Base-by-base conservation (phyloP, 2,888 invertebrate genomes). In the Elmis aenea region DNA sequence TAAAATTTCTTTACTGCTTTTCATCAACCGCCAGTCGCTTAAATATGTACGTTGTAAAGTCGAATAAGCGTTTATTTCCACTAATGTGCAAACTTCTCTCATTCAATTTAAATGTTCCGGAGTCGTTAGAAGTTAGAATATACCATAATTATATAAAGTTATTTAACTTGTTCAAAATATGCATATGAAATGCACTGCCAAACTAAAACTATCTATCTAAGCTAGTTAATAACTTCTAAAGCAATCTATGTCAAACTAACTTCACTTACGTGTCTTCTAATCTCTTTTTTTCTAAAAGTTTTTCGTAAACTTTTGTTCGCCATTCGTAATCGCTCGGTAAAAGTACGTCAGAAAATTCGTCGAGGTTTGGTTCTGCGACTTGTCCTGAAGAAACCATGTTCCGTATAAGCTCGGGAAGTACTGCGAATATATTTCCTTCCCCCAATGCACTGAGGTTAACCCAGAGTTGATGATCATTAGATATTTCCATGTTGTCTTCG, bases 311-410 rank as follows among this genome's bases (percentile, higher is more conserved):
- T 46, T 75, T 75, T 22, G 78, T 71, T 38, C 81, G 69, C 77
- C 81, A 85, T 18, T 76, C 76, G 48, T 73, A 75, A 54, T 84
- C 81, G 53, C 84, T 84, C 5, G 84, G 83, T 21, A 84, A 67
- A 20, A 80, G 71, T 38, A 83, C 69, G 23, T 72, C 71, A 43
- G 56, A 51, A 13, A 51, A 46, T 12, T 55, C 61, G 6, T 55
- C 57, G 3, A 30, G 21, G n/a, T 50, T 48, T 26, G 47, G 45
- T 8, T 51, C 48, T 1, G 35, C 45, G 10, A 24, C 9, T 13
- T 36, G 62, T 53, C 75, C 70, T 2, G 61, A 69, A 1, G 72
- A 58, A 26, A 83, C 66, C 46, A 83, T 63, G 38, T 78, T 72
- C 1, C 77, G 75, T 61, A 85, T 70, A 2, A 83, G 66, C 52